Conservation (phyloP, 1,140 invertebrate species). For the Proales similis region DNA sequence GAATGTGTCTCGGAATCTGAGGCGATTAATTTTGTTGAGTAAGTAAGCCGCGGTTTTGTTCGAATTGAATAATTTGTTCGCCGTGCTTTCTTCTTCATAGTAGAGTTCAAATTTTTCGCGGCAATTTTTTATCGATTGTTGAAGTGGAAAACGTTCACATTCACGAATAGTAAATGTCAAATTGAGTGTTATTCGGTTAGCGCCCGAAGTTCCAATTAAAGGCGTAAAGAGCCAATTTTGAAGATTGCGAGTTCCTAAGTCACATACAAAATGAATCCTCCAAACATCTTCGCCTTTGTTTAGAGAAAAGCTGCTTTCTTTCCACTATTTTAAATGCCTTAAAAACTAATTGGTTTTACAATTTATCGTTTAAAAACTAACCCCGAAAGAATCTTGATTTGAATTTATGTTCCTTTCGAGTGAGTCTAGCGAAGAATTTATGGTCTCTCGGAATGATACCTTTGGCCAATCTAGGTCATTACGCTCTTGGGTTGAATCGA, state of each 20-base stretch:
- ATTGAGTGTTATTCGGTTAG: slow-evolving; percentile 23
- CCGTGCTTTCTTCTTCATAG: slow-evolving; percentile 7
- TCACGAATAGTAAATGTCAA: slow-evolving; percentile 34
- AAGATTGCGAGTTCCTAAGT: slow-evolving; percentile 28
- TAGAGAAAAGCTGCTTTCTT: slow-evolving; percentile 16
- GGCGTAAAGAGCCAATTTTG: slow-evolving; percentile 37
- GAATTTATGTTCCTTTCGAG: slow-evolving; percentile 12
- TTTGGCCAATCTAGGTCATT: slow-evolving; percentile 30
- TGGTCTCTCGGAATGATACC: slow-evolving; percentile 16
- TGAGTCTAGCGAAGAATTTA: slow-evolving; percentile 3
- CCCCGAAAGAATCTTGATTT: slow-evolving; percentile 9
- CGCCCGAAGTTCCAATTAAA: slow-evolving; percentile 6
- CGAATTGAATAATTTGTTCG: too few species aligned
- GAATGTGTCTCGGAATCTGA: slow-evolving; percentile 32
- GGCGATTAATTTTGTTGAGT: slow-evolving; percentile 32
- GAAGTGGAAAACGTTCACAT: slow-evolving; percentile 22
- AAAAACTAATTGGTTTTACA: not conserved
- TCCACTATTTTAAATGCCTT: slow-evolving; percentile 16
- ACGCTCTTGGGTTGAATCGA: slow-evolving; percentile 15
- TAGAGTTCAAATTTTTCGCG: slow-evolving; percentile 37
- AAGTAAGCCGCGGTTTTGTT: slow-evolving; percentile 22
- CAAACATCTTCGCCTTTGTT: slow-evolving; percentile 26
- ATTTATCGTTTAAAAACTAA: not conserved
- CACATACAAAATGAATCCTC: slow-evolving; percentile 37
- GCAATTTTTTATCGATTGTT: slow-evolving; percentile 31